Percentiles rank a stretch among this genome's conserved stretches.
Conservation (phyloP, 2,888 invertebrate species). For the Spatulosminthurus flaviceps region DNA sequence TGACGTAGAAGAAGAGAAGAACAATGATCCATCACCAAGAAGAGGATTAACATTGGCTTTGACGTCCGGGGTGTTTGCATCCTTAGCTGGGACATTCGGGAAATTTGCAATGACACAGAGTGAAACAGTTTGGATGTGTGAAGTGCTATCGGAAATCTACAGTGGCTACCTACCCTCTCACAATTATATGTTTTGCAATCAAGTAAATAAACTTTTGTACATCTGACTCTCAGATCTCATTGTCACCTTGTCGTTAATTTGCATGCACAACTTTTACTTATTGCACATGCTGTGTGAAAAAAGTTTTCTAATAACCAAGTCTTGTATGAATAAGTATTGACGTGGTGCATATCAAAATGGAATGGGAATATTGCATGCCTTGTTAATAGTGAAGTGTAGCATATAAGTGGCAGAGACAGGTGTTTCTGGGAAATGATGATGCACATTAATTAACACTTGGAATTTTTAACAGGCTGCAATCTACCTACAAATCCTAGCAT, state of each 20-base stretch:
- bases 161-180: constrained; percentile 29
- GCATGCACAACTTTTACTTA: too few species aligned
- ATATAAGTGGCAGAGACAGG: too few species aligned
- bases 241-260: too few species aligned
- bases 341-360: too few species aligned
- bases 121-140: constrained; percentile 65
- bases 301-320: too few species aligned
- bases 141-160: constrained; percentile 53
- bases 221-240: too few species aligned
- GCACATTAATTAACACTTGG: constrained; percentile 27
- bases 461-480: constrained; percentile 64
- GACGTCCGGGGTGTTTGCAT: constrained; percentile 66
- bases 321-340: too few species aligned
- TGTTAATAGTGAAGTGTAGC: too few species aligned
- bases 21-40: constrained; percentile 47
- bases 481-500: constrained; percentile 63
- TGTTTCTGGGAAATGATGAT: not conserved
- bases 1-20: constrained; percentile 38
- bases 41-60: constrained; percentile 65
- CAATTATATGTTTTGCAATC: constrained; percentile 52
- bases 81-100: constrained; percentile 66
- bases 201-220: too few species aligned
- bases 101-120: constrained; percentile 66
- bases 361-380: too few species aligned
- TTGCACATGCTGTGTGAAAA: too few species aligned